A percentile compares a stretch with the other conserved stretches of the same genome.
phyloP scores from a whole-genome alignment of 2,113 vertebrate species.

The Ammodytes dubius region DNA sequence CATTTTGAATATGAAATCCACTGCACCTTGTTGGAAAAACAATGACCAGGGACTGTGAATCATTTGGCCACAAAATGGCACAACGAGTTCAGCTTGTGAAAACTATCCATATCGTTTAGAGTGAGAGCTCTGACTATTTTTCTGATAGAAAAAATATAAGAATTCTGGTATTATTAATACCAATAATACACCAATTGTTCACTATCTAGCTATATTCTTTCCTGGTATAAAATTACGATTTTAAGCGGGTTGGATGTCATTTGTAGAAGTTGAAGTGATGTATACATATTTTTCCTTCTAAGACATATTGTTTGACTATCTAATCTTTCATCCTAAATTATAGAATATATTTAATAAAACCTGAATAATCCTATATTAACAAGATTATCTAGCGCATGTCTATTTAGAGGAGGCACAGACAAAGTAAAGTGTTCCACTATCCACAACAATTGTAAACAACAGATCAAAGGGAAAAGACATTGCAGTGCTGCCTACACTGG shows the following conservation, averaged over 20 bases:
- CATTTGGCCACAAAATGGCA: no score
- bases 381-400: background rate
- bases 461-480: conserved; percentile 31
- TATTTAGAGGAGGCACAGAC: conserved; percentile 9
- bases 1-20: no score
- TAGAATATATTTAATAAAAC: background rate
- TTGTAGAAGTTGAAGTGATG: background rate
- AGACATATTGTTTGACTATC: background rate
- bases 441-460: background rate
- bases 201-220: background rate
- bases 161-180: no score
- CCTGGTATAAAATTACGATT: no score
- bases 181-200: background rate
- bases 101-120: no score
- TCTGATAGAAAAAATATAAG: no score
- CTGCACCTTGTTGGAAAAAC: no score
- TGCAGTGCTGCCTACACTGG: background rate
- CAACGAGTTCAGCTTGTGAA: no score
- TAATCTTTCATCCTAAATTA: background rate
- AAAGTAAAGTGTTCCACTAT: background rate
- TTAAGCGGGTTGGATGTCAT: background rate
- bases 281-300: background rate
- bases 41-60: no score
- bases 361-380: background rate
- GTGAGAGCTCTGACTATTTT: no score